Percentiles rank a stretch among this genome's conserved stretches.
Conservation (phyloP, 64 coral and sea anemone species). For the Stichodactyla helianthus region DNA sequence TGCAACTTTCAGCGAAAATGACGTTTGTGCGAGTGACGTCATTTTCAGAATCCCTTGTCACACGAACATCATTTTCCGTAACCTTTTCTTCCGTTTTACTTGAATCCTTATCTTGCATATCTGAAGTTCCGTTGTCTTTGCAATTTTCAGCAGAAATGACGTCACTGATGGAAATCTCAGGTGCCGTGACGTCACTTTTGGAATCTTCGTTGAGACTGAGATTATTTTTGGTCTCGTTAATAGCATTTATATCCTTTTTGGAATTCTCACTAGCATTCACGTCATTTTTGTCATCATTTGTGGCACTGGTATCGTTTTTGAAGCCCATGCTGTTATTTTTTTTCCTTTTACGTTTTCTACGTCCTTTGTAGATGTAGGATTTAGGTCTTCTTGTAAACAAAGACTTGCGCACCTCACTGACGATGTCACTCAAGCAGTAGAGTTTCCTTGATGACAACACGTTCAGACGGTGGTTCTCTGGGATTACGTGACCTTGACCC, state of each 20-base stretch:
- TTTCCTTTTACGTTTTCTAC: background rate
- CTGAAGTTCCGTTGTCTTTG: no score
- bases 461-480: background rate
- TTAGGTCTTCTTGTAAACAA: background rate
- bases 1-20: no score
- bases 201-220: background rate
- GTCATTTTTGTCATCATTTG: background rate
- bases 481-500: background rate
- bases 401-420: background rate
- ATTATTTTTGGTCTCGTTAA: background rate
- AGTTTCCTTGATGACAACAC: background rate
- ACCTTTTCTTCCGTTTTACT: background rate
- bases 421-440: slow-evolving; percentile 1
- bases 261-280: background rate
- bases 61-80: background rate
- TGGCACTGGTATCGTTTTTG: background rate
- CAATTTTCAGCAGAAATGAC: background rate
- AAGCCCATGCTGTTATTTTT: background rate
- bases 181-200: background rate
- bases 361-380: background rate
- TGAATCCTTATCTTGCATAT: background rate
- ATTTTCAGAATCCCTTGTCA: background rate
- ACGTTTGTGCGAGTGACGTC: background rate
- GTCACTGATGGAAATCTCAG: background rate
- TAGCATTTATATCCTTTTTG: background rate